Evolutionary conservation across 2,797 vertebrate species (phyloP), one percentile per base, ranked within the genome.

Genomic region (Denticeps clupeoides): DNA sequence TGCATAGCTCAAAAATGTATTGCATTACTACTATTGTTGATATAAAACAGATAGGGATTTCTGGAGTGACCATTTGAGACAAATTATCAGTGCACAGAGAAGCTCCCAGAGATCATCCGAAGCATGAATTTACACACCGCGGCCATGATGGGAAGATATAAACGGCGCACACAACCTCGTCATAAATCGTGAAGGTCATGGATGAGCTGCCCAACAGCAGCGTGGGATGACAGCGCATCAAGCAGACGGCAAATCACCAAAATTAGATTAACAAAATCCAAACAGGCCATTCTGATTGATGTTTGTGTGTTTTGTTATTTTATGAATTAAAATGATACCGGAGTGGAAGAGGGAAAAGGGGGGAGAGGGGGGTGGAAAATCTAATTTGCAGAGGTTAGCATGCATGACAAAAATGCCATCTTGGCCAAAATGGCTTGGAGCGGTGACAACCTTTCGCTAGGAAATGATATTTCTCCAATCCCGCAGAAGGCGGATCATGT

Each of bases 401-500:
- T 69, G 77, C 77, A 69, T 74, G 75, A 80, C 75, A 80, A 63
- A 77, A 80, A 75, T 74, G 75, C 75, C 78, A 78, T 80, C 75
- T 69, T 47, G 75, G 70, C 67, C 75, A 74, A 74, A 79, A 82
- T 76, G 78, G 71, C 78, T 78, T 46, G 27, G 48, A 80, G 77
- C 71, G 46, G 68, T 68, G 76, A 80, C 85, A 87, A 86, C 84
- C 86, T 87, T 82, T 75, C 81, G 76, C 71, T 62, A 82, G 75
- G 84, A 89, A 72, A 89, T 85, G 72, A 85, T 75, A 75, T 77
- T 78, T 74, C 75, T 77, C 65, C 65, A 73, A 77, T 73, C 64
- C 73, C 74, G 75, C 68, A 76, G 56, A 80, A 85, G 86, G 84
- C 85, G 87, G 86, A 80, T 84, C 81, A 76, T 74, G 82, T 85